Conservation (phyloP, 2,888 invertebrate genomes). For the Nematopogon swammerdamellus region DNA sequence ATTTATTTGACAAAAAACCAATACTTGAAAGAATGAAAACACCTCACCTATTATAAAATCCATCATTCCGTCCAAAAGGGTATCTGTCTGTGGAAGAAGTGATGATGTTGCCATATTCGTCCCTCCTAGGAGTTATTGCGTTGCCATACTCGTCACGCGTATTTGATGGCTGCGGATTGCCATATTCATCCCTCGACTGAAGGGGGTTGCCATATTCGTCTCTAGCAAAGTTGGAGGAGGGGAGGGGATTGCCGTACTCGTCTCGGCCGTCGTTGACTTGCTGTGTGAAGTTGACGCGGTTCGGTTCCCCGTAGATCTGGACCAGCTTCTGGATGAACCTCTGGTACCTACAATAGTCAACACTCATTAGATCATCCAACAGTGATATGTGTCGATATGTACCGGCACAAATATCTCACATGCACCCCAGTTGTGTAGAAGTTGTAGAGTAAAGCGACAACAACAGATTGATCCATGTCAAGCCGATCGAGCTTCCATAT, state of each 20-base stretch:
- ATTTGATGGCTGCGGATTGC: slow-evolving; percentile 22
- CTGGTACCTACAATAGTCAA: slow-evolving; percentile 49
- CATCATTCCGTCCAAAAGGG: slow-evolving; percentile 2
- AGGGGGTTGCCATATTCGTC: neutral
- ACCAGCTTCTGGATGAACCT: slow-evolving; percentile 61
- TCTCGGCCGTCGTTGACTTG: slow-evolving; percentile 2
- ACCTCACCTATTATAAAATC: neutral
- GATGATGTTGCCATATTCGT: slow-evolving; percentile 16
- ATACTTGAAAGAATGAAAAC: no score
- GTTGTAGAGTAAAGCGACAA: no score
- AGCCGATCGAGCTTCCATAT: no score
- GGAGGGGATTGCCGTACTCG: neutral
- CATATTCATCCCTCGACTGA: slow-evolving; percentile 18
- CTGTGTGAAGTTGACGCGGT: slow-evolving; percentile 23
- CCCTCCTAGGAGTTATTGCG: slow-evolving; percentile 20
- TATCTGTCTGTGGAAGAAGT: slow-evolving; percentile 4
- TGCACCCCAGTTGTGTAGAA: no score
- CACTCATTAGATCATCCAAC: no score
- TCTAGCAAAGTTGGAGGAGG: neutral
- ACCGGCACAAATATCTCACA: no score
- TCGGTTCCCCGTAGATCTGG: slow-evolving; percentile 51
- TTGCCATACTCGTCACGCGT: slow-evolving; percentile 26
- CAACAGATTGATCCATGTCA: no score
- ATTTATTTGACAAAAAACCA: no score
- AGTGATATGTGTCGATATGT: no score